A percentile compares a stretch with the other conserved stretches of the same genome.
Conservation (phyloP, 1,140 invertebrate species). For the Ips nitidus region DNA sequence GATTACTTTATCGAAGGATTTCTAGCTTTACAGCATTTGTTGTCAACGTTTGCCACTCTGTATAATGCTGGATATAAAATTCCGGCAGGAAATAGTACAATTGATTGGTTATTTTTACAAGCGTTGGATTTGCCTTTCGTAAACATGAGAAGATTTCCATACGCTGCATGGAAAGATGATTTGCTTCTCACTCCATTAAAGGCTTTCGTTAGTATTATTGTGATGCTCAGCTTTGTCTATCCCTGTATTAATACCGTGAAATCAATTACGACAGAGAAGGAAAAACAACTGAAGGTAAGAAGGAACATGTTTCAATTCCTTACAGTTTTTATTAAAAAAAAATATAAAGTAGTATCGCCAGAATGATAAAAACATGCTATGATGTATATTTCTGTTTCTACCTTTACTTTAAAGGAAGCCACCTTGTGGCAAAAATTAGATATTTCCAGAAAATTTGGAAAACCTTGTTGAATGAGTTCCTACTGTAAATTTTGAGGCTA, state of each 20-base stretch:
- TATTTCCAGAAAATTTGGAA: too few relatives aligned
- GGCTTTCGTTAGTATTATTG: constrained; percentile 71
- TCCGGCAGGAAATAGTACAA: neutral
- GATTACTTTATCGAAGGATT: constrained; percentile 72
- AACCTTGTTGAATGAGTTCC: too few relatives aligned
- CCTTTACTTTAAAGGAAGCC: too few relatives aligned
- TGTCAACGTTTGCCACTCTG: constrained; percentile 61
- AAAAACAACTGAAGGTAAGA: constrained; percentile 63
- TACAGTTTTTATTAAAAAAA: neutral
- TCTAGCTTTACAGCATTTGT: constrained; percentile 65
- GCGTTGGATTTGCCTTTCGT: constrained; percentile 40
- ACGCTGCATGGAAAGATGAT: constrained; percentile 72
- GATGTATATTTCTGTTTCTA: too few relatives aligned
- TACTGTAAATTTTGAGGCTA: too few relatives aligned
- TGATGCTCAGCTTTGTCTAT: constrained; percentile 77
- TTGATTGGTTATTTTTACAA: neutral
- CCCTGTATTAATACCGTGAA: constrained; percentile 78
- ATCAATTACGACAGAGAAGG: constrained; percentile 64
- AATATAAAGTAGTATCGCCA: too few relatives aligned
- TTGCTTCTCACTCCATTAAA: constrained; percentile 67
- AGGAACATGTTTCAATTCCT: neutral
- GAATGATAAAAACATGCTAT: neutral
- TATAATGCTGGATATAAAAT: constrained; percentile 29
- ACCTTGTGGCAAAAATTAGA: too few relatives aligned
- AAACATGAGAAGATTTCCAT: constrained; percentile 70